Percentiles rank a stretch among this genome's conserved stretches.
phyloP scores from a whole-genome alignment of 2,888 invertebrate genomes.

The Listrodromus nycthemerus region DNA sequence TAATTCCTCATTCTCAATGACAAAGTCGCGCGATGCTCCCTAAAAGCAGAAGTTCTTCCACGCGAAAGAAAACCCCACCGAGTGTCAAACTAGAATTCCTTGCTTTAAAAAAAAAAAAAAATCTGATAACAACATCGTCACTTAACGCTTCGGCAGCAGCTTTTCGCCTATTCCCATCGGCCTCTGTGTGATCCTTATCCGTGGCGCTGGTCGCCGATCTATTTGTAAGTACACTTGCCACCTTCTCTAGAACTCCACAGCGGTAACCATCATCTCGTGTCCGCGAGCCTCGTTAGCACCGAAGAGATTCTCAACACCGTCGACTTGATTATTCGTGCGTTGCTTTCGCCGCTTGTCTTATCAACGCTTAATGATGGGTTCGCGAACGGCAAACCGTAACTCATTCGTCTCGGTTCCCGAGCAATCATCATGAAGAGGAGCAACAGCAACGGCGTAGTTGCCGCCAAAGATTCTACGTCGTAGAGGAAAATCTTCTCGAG shows the following conservation, averaged over 20 bases:
- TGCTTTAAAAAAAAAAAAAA: too few species aligned
- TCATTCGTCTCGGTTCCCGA: slow-evolving; percentile 39
- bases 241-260: not conserved
- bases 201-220: not conserved
- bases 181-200: too few species aligned
- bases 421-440: not conserved
- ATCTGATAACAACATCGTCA: too few species aligned
- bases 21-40: too few species aligned
- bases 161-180: too few species aligned
- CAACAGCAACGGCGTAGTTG: slow-evolving; percentile 7
- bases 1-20: too few species aligned
- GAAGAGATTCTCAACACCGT: slow-evolving; percentile 22
- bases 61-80: too few species aligned
- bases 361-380: slow-evolving; percentile 40
- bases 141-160: too few species aligned
- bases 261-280: not conserved
- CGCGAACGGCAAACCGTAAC: slow-evolving; percentile 30
- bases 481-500: slow-evolving; percentile 1
- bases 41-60: too few species aligned
- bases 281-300: slow-evolving; percentile 45
- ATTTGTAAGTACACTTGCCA: not conserved
- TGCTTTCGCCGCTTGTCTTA: slow-evolving; percentile 41
- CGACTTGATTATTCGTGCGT: slow-evolving; percentile 36
- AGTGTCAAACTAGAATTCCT: too few species aligned
- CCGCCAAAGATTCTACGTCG: slow-evolving; percentile 7